Evolutionary conservation across 2,113 vertebrate genomes (phyloP).

Genomic region (Isurus oxyrinchus): DNA sequence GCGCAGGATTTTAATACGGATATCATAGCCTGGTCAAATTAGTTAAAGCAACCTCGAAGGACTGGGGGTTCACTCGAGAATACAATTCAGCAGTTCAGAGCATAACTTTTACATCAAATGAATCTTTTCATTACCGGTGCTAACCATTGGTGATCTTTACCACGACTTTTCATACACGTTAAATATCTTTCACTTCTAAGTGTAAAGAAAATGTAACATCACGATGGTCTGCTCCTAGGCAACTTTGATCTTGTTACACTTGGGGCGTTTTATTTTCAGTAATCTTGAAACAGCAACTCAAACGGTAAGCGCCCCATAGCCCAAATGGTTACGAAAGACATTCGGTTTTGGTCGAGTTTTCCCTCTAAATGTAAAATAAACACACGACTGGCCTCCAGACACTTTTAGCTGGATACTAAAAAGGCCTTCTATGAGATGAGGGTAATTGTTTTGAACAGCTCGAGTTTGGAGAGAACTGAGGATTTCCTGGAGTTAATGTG

Average conservation of each 20-base stretch:
- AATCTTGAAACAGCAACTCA: constrained; percentile 27
- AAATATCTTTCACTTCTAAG: neutral
- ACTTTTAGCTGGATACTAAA: constrained; percentile 34
- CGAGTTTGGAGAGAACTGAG: constrained; percentile 58
- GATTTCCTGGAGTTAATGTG: constrained; percentile 74
- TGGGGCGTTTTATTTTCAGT: constrained; percentile 29
- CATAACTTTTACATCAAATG: neutral
- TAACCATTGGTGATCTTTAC: neutral
- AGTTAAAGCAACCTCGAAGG: neutral
- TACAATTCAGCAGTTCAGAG: neutral
- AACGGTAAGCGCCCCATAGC: constrained; percentile 12
- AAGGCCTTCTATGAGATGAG: constrained; percentile 58
- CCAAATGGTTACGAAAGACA: constrained; percentile 19
- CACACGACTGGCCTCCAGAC: constrained; percentile 37
- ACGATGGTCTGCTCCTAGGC: neutral
- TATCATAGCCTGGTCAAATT: neutral
- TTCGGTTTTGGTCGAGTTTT: constrained; percentile 34
- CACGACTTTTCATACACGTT: neutral
- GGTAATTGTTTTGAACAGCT: constrained; percentile 69
- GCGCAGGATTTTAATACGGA: neutral
- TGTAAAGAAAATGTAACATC: neutral
- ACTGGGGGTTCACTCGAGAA: no score
- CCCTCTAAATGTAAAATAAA: constrained; percentile 33
- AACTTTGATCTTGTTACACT: constrained; percentile 31
- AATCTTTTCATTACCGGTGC: neutral